These are phyloP conservation scores for Macrotrachela quadricornifera DNA, from an alignment of 1,140 invertebrate genomes.

Conservation along the genomic window DNA sequence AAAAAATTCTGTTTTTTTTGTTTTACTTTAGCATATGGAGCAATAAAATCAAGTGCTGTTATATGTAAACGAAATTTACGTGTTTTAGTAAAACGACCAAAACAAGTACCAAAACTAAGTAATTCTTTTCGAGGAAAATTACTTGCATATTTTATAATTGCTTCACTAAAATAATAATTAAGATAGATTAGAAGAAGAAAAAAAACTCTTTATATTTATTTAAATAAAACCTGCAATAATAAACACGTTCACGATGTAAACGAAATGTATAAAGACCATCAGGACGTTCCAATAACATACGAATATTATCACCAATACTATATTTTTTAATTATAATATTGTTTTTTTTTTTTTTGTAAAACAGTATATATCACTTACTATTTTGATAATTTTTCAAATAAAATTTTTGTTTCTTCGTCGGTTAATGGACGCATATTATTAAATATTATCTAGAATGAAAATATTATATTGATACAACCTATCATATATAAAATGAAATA, in stretches of 20 bases:
- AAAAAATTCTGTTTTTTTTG: not conserved
- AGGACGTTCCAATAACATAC: constrained; percentile 73
- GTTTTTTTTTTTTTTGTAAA: not conserved
- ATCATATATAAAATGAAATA: too few relatives aligned
- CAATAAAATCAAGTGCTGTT: constrained; percentile 80
- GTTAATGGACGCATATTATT: constrained; percentile 61
- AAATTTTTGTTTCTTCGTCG: constrained; percentile 63
- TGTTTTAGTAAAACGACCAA: constrained; percentile 93
- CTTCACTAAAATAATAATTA: constrained; percentile 24
- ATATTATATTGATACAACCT: too few relatives aligned
- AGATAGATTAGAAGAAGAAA: too few relatives aligned
- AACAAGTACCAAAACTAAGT: constrained; percentile 73
- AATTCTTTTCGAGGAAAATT: constrained; percentile 57
- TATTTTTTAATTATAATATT: constrained; percentile 18
- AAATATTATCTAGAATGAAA: not conserved
- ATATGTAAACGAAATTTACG: constrained; percentile 82
- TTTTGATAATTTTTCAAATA: constrained; percentile 81
- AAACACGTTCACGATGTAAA: constrained; percentile 71
- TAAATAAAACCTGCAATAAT: constrained; percentile 43
- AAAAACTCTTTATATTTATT: constrained; percentile 1
- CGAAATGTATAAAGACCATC: constrained; percentile 90
- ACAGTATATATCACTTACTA: constrained; percentile 48
- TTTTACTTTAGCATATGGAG: constrained; percentile 75
- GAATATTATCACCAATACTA: constrained; percentile 85
- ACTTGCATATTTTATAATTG: constrained; percentile 33